Evolutionary conservation across 2,113 vertebrate species (phyloP), one percentile per base, ranked within the genome.

Genomic region (Anarrhichthys ocellatus): DNA sequence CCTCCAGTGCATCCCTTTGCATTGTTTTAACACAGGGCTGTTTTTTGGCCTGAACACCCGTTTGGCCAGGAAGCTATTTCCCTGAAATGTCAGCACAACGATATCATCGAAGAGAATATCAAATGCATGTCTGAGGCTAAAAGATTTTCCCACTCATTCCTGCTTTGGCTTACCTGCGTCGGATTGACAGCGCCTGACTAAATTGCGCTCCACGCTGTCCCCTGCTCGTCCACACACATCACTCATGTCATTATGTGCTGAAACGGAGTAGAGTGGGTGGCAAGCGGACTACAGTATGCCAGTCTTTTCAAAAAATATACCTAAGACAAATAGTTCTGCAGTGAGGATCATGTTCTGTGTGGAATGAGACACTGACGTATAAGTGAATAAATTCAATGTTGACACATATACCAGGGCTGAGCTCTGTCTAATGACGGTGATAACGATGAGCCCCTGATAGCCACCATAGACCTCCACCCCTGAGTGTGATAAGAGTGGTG

Each of bases 151-250:
- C 73, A 46, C 40, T 86, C 66, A 18, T 85, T 86, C 61, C 59
- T 67, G 38, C 67, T 80, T 80, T 68, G 66, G 62, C 73, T 66
- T 61, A 89, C 73, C 87, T 82, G 71, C 29, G 67, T 67, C 81
- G 83, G 80, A 87, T 65, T 84, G 82, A 84, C 78, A 54, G 81
- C 22, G 0, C 71, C 77, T 82, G 82, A 80, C 68, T 78, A 80
- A 90, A 79, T 86, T 82, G 74, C 7, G 44, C 81, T 72, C 58
- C 71, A 78, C n/a, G 66, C 80, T 65, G 76, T 83, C 78, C 56
- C 81, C 13, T 71, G 54, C 58, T 80, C 59, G 48, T 84, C 80
- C 85, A 72, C 84, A 83, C 87, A 74, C 79, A 87, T 91, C 82
- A 82, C 73, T 88, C 86, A 73, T 54, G 83, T 72, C 82, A 85